These are phyloP conservation scores for Steromphala cineraria DNA, from an alignment of 2,888 invertebrate genomes.

Conservation along the genomic window DNA sequence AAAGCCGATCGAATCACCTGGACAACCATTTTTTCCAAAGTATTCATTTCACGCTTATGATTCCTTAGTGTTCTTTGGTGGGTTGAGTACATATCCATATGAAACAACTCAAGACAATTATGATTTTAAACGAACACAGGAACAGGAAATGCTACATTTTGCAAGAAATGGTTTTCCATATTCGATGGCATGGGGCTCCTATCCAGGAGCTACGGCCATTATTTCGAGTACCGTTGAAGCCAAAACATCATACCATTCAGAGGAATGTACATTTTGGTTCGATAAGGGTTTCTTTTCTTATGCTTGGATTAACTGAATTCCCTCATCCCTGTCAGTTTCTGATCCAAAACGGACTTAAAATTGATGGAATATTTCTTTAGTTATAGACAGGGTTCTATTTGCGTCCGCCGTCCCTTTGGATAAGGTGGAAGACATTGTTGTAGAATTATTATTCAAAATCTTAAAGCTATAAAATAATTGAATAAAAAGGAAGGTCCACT, in stretches of 20 bases:
- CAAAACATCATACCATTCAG: conserved; percentile 44
- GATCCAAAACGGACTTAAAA: no score
- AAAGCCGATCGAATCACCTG: conserved; percentile 42
- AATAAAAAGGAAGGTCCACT: no score
- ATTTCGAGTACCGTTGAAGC: conserved; percentile 40
- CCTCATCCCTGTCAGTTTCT: no score
- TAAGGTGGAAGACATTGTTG: no score
- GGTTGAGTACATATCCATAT: conserved; percentile 44
- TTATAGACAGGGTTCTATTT: no score
- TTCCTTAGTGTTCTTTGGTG: conserved; percentile 58
- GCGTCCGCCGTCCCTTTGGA: no score
- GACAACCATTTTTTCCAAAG: conserved; percentile 10
- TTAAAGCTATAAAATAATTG: no score
- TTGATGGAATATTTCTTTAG: no score
- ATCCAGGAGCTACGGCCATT: conserved; percentile 50
- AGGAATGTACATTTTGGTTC: conserved; percentile 61
- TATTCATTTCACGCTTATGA: conserved; percentile 66
- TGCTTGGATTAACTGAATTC: conserved; percentile 56
- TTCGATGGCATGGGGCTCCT: conserved; percentile 45
- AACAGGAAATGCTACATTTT: conserved; percentile 55
- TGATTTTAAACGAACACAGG: conserved; percentile 50
- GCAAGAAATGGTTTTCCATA: conserved; percentile 48
- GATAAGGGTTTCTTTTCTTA: conserved; percentile 57
- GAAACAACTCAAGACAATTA: conserved; percentile 46
- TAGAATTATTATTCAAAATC: no score